Evolutionary conservation across 2,888 invertebrate genomes (phyloP), one percentile per base, ranked within the genome.

Genomic region (Liopterus haemorrhoidalis): DNA sequence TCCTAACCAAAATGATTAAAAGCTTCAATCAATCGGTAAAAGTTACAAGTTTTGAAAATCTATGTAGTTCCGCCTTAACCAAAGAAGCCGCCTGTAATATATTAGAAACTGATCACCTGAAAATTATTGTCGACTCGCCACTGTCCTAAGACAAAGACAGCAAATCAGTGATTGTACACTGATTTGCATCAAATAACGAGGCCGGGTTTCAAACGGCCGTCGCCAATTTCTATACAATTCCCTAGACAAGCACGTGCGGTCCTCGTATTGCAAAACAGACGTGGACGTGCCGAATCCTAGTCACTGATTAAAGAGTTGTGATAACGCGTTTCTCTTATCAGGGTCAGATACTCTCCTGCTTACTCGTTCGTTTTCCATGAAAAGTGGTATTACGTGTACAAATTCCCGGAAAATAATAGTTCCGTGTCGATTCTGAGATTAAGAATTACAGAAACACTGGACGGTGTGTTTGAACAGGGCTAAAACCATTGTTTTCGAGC

Each of bases 161-260:
- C n/a, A n/a, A n/a, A n/a, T n/a, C n/a, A n/a, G n/a, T n/a, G n/a
- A 57, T 59, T 57, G 56, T 55, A 52, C 54, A 49, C 57, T 59
- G 60, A 63, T 63, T 63, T 63, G 62, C 62, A 63, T 63, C 57
- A 54, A 57, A 57, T 62, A 60, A 60, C 61, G 61, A 61, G 59
- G 47, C 54, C 45, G 46, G 57, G 53, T n/a, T n/a, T n/a, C n/a
- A n/a, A 53, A 19, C 54, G 54, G 54, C 57, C 37, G 37, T 15
- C 37, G 16, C 37, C 37, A 37, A 37, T 37, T 39, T 18, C 39
- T 28, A 14, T 22, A 33, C 35, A 25, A 41, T 33, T 41, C 33
- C 41, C 35, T 19, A 15, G 33, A 25, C 33, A 25, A 33, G 33
- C 33, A 33, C 25, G 32, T 32, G 41, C 25, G 12, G 12, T n/a